phyloP scores from a whole-genome alignment of 1,140 invertebrate species.

The Temnothorax longispinosus region DNA sequence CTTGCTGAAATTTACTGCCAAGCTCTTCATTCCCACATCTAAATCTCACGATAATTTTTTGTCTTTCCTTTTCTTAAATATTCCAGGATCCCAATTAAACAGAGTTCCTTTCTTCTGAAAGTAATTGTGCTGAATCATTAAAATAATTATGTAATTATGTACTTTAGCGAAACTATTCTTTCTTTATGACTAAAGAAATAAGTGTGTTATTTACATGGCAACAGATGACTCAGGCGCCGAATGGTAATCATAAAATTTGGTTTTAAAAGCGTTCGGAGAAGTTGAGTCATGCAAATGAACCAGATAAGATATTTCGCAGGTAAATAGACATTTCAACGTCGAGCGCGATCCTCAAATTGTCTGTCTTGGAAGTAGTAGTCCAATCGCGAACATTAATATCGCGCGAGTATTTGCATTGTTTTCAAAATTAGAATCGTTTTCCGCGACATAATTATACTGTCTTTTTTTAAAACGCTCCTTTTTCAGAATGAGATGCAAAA shows the following conservation, averaged over 20 bases:
- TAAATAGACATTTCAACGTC: not conserved
- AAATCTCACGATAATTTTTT: no score
- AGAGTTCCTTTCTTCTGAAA: no score
- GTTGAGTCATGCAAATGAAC: not conserved
- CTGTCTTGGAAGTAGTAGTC: not conserved
- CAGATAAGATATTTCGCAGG: conserved; percentile 12
- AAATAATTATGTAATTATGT: no score
- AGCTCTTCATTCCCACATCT: not conserved
- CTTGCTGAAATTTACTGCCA: not conserved
- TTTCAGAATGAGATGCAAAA: not conserved
- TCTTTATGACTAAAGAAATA: not conserved
- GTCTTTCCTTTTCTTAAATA: no score
- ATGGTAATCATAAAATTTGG: not conserved
- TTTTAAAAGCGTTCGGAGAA: not conserved
- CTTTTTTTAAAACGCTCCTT: not conserved
- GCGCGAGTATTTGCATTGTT: not conserved
- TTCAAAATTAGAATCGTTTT: not conserved
- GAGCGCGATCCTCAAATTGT: not conserved
- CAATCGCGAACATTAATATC: not conserved
- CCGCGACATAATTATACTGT: not conserved
- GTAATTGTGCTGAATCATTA: no score
- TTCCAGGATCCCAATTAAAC: no score
- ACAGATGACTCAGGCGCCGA: not conserved
- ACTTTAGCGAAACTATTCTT: not conserved
- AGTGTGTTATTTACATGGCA: not conserved